Evolutionary conservation across 2,113 vertebrate species (phyloP).

Genomic region (Phrynocephalus versicolor): DNA sequence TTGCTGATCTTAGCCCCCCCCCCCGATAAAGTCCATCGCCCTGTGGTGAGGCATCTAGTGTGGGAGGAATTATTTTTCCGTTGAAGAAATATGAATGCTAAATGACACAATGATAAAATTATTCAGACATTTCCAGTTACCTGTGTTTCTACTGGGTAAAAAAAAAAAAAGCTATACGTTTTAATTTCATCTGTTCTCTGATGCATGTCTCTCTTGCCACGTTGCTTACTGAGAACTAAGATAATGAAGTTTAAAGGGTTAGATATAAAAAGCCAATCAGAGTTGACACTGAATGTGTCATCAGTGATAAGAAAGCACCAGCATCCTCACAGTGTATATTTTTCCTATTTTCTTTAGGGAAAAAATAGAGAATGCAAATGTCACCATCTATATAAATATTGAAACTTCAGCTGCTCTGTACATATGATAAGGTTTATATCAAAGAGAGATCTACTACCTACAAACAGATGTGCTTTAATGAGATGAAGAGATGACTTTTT

Average conservation of each 20-base stretch:
- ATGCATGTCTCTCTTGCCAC: conserved; percentile 21
- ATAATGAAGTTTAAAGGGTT: conserved; percentile 52
- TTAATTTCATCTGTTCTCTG: conserved; percentile 23
- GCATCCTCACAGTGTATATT: background rate
- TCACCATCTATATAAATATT: background rate
- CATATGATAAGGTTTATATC: no score
- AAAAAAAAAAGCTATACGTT: conserved; percentile 23
- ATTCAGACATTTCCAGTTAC: conserved; percentile 39
- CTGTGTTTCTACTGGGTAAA: conserved; percentile 49
- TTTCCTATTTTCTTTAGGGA: background rate
- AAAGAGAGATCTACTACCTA: no score
- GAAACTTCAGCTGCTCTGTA: background rate
- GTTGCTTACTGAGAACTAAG: conserved; percentile 46
- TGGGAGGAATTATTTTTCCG: background rate
- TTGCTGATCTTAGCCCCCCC: background rate
- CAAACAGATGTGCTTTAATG: no score
- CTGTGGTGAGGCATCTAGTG: background rate
- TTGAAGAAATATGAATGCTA: conserved; percentile 29
- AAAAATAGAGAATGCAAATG: background rate
- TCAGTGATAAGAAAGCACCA: background rate
- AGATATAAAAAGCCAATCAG: conserved; percentile 48
- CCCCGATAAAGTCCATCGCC: conserved; percentile 5
- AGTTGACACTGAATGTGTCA: background rate
- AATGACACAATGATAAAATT: conserved; percentile 38
- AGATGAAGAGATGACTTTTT: no score